Evolutionary conservation across 1,140 invertebrate species (phyloP), one percentile per base, ranked within the genome.

Genomic region (Zeugodacus cucurbitae): DNA sequence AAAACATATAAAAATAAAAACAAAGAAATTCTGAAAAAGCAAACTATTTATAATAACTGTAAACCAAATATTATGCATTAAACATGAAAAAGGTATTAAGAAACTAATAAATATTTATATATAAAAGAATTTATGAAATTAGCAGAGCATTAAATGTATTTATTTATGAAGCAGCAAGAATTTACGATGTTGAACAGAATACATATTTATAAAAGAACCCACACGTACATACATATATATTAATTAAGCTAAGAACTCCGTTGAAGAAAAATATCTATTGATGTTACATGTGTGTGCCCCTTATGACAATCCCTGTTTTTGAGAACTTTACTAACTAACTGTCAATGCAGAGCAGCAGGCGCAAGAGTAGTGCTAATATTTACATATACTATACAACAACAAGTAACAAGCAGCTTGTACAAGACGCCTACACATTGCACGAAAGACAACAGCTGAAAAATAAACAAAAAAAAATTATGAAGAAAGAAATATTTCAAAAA

Each of bases 301-400:
- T 88, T 87, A 90, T 90, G 91, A 92, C 91, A 92, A 92, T 92
- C 91, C 91, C 91, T 89, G 90, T 89, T 82, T 82, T 82, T 90
- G 88, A 90, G 89, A 90, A 89, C 62, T 86, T 64, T 54, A 87
- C 44, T 48, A 41, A 87, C 44, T 48, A 41, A n/a, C 48, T 44
- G 10, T 29, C 29, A n/a, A 32, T 70, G 44, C 64, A 90, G 89
- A 90, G 90, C 87, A 89, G 89, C 88, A 91, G 11, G 34, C 89
- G 86, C 89, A 64, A 87, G 88, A 41, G 86, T n/a, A 86, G 88
- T 58, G 85, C 58, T n/a, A 90, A 74, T n/a, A 82, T 82, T 82
- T 82, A 44, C 26, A 41, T 41, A 22, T 41, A 29, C 10, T 70
- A 37, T 37, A 74, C 37, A 44, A 44, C 48, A 29, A 82, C 0